Evolutionary conservation across 2,888 invertebrate species (phyloP).

Genomic region (Polyommatus icarus): DNA sequence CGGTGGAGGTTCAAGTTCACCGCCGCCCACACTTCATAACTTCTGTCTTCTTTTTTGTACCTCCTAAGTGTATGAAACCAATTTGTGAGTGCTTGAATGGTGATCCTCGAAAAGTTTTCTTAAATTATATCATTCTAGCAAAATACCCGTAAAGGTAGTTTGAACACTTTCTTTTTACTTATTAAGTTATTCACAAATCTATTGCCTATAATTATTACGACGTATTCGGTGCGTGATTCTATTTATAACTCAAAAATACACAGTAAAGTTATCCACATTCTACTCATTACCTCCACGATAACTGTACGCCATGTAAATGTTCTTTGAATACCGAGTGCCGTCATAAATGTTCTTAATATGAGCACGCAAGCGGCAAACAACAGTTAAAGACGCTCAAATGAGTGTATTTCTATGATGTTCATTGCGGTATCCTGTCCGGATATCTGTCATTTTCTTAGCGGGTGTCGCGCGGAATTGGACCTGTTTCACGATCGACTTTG

Average conservation of each 20-base stretch:
- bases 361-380: constrained; percentile 28
- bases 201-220: neutral
- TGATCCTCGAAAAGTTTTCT: neutral
- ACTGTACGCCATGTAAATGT: neutral
- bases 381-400: constrained; percentile 30
- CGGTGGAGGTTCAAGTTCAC: constrained; percentile 52
- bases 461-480: constrained; percentile 50
- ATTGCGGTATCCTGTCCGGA: constrained; percentile 42
- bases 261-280: neutral
- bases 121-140: neutral
- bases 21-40: constrained; percentile 44
- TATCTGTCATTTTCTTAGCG: constrained; percentile 42
- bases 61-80: neutral
- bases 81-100: neutral
- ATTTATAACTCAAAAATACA: neutral
- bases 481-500: constrained; percentile 40
- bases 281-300: neutral
- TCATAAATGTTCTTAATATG: constrained; percentile 12
- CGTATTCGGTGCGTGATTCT: neutral
- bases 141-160: neutral
- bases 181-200: neutral
- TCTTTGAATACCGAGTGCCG: neutral
- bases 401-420: constrained; percentile 33
- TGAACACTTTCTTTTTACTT: neutral
- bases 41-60: neutral